phyloP scores from a whole-genome alignment of 2,797 vertebrate genomes.

The Myotis daubentonii region DNA sequence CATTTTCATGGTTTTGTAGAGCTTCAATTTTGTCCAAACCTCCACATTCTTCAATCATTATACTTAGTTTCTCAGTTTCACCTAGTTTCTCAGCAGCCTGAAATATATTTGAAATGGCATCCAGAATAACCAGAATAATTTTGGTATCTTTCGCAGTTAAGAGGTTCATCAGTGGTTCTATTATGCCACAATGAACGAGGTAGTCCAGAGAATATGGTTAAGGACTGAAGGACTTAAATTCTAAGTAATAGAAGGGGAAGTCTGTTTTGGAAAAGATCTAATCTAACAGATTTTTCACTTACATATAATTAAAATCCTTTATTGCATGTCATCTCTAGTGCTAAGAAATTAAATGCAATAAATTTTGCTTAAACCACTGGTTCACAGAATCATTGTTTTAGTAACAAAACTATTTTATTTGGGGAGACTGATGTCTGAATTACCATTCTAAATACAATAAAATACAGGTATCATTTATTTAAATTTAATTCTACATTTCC shows the following conservation, averaged over 20 bases:
- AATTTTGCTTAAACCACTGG: neutral
- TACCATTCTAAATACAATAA: constrained; percentile 35
- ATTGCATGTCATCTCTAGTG: neutral
- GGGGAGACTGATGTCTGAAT: neutral
- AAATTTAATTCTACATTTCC: constrained; percentile 8
- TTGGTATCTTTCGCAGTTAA: too few species aligned
- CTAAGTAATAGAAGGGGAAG: neutral
- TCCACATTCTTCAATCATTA: too few species aligned
- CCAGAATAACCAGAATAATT: too few species aligned
- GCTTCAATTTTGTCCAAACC: too few species aligned
- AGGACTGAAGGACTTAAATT: neutral
- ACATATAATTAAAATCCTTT: constrained; percentile 17
- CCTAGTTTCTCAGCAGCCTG: too few species aligned
- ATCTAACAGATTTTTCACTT: constrained; percentile 32
- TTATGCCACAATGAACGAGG: too few species aligned
- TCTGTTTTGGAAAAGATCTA: neutral
- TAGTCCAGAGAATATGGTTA: neutral
- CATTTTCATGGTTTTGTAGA: too few species aligned
- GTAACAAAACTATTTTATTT: neutral
- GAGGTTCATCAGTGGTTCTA: too few species aligned
- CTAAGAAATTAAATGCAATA: neutral
- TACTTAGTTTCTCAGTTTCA: too few species aligned
- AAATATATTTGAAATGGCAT: too few species aligned
- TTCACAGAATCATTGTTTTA: neutral
- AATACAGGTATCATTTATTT: constrained; percentile 44